A percentile compares a stretch with the other conserved stretches of the same genome.
Conservation (phyloP, 2,797 vertebrate species). For the Helarctos malayanus region DNA sequence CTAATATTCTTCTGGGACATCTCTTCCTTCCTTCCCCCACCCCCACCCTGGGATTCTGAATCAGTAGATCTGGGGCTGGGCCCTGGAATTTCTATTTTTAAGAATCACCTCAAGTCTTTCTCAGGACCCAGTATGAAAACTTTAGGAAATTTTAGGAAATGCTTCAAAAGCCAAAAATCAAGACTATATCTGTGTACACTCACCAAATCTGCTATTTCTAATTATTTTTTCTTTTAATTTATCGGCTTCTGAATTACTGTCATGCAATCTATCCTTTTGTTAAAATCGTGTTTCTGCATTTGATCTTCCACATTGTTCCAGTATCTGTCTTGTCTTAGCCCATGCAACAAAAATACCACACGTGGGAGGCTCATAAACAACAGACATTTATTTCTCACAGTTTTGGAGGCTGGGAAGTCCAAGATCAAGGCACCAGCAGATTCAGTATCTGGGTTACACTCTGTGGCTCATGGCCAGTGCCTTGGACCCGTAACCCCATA, state of each 20-base stretch:
- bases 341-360: background rate
- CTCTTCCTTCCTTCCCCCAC: background rate
- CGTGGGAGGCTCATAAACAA: background rate
- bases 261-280: background rate
- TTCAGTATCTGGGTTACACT: background rate
- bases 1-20: background rate
- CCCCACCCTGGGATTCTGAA: background rate
- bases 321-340: background rate
- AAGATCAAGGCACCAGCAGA: background rate
- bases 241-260: slow-evolving; percentile 15
- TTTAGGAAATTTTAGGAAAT: background rate
- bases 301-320: background rate
- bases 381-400: background rate
- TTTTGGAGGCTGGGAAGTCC: background rate
- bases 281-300: slow-evolving; percentile 25
- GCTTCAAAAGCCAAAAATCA: slow-evolving; percentile 24
- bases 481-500: background rate
- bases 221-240: background rate
- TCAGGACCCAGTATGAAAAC: background rate
- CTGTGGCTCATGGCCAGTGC: background rate
- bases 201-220: background rate
- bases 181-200: background rate
- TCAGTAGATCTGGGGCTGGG: background rate
- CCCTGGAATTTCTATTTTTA: slow-evolving; percentile 35
- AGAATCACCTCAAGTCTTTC: slow-evolving; percentile 18